Base-by-base conservation (phyloP, 2,888 invertebrate species). In the Torymus tubicola region DNA sequence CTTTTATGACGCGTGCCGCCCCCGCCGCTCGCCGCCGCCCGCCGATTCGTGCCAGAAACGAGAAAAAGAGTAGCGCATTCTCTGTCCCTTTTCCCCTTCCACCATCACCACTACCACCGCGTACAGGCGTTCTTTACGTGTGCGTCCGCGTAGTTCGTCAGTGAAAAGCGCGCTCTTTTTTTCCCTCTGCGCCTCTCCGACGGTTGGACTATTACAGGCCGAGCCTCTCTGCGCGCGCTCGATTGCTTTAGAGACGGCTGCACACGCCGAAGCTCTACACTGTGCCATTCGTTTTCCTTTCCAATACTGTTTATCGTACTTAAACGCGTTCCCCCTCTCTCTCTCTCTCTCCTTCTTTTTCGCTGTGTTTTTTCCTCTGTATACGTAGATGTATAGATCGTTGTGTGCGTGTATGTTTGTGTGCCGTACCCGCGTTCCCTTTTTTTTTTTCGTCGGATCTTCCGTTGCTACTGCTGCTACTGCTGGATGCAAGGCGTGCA, bases 1-100 rank as follows among this genome's bases (percentile, higher is more conserved):
- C 77, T 82, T 77, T 80, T 77, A 81, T 82, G 79, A 80, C 77
- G 73, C 77, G 72, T 72, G 57, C 79, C 64, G 64, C 63, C 53
- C 50, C 42, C 42, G 42, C 42, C 31, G 31, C 31, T 8, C 31
- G 31, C 31, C 5, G 72, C 67, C 42, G 64, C 58, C 60, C 42
- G 64, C 58, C 60, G 60, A 64, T 70, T 70, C 57, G 13, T 68
- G 61, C 57, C 55, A 60, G 55, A 75, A 71, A 71, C 52, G 75
- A 70, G 75, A 71, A 71, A 75, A 71, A 80, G 53, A 71, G 60
- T 63, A 64, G 55, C 52, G 18, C 42, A 3, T 63, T 61, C 67
- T 63, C 60, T 57, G 55, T 24, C 60, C 52, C 71, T 16, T 16
- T 52, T 55, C 13, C 57, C 16, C 52, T 57, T 65, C 12, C 53